Base-by-base conservation (phyloP, 2,888 invertebrate species). In the Luperina testacea region DNA sequence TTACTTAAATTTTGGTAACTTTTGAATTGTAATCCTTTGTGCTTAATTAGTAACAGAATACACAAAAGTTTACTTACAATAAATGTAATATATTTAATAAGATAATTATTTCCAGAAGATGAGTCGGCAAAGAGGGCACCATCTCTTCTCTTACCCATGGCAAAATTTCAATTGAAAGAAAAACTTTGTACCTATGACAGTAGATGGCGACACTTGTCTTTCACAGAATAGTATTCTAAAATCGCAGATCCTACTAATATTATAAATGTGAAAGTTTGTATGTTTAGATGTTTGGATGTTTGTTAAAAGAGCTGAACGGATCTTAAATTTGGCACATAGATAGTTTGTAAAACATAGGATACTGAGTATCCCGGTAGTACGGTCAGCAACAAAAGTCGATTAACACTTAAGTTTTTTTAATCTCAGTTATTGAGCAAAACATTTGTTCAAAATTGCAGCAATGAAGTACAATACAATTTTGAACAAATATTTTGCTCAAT, bases 191-290 rank as follows among this genome's bases (percentile, higher is more conserved):
- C 1, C 5, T 24, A 20, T 51, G n/a, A 38, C 48, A 42, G 11
- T 51, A 63, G 20, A 42, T 78, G 38, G 51, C 76, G 38, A 11
- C 27, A 78, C 27, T 53, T 42, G 38, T 42, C n/a, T 20, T 9
- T 51, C 3, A 17, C 11, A 15, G n/a, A 20, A 9, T 8, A n/a
- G 7, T 45, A 8, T 38, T n/a, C 0, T n/a, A 42, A 53, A 42
- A 53, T n/a, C 32, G 27, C 13, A 51, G 51, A 38, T 11, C 27
- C 27, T n/a, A 59, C 1, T 59, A 27, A 61, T 27, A 48, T 48
- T 48, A 13, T 48, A 48, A 53, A 51, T 51, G 17, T 17, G 51
- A 53, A 53, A 53, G 2, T 53, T 20, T 53, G 7, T 8, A 53
- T 48, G 48, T 48, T 45, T 45, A 45, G 11, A 45, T 17, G 17